A percentile compares a stretch with the other conserved stretches of the same genome.
Evolutionary conservation across 2,113 vertebrate genomes (phyloP).

Genomic region (Saguinus midas): DNA sequence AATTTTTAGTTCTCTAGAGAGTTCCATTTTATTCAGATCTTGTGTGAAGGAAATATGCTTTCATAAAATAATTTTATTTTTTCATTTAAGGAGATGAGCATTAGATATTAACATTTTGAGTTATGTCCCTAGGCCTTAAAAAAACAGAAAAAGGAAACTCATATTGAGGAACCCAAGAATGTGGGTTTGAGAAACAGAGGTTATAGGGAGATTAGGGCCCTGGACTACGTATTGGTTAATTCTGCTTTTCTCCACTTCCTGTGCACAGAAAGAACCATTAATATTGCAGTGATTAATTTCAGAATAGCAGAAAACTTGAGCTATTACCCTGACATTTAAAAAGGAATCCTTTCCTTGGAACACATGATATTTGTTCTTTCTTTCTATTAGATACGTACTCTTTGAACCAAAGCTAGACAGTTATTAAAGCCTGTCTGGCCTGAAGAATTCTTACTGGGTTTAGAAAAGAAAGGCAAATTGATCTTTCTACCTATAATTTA

Average conservation of each 20-base stretch:
- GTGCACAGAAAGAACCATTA: not conserved
- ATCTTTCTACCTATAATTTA: not conserved
- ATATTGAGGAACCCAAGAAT: not conserved
- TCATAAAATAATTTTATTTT: slow-evolving; percentile 28
- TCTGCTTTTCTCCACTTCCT: not conserved
- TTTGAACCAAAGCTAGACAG: not conserved
- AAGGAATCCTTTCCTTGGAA: not conserved
- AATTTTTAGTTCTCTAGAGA: not conserved
- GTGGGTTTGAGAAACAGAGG: not conserved
- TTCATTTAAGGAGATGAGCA: slow-evolving; percentile 18
- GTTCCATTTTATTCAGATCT: not conserved
- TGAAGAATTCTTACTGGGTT: not conserved
- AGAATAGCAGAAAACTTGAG: not conserved
- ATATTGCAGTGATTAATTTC: not conserved
- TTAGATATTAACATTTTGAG: not conserved
- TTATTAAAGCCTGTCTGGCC: not conserved
- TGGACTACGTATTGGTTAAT: not conserved
- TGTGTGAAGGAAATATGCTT: slow-evolving; percentile 8
- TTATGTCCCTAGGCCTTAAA: not conserved
- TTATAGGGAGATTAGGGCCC: not conserved
- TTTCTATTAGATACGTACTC: not conserved
- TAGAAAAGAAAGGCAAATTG: not conserved
- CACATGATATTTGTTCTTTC: not conserved
- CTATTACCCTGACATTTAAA: not conserved
- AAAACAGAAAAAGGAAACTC: not conserved